Evolutionary conservation across 2,113 vertebrate genomes (phyloP), one percentile per base, ranked within the genome.

Genomic region (Halichoerus grypus): DNA sequence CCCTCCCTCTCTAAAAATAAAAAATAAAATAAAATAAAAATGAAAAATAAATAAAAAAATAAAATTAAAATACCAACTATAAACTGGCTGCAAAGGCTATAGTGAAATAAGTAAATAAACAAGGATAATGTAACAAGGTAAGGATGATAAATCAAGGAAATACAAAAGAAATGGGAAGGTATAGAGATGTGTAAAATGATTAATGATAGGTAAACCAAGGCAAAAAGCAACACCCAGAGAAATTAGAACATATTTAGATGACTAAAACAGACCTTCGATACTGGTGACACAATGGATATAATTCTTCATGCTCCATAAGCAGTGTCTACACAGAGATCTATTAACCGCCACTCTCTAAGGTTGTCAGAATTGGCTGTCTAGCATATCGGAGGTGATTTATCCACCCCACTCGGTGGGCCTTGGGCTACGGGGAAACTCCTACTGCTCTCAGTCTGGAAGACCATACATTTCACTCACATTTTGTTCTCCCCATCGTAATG

Each of bases 401-500:
- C 8, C 3, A 15, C 6, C 11, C 15, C 28, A n/a, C 46, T 46
- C 71, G 1, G 10, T 7, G 13, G 11, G 5, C 31, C 5, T 16
- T 18, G 21, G 28, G 8, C 33, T 16, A 9, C 22, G 22, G 9
- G 36, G 26, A 19, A 46, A 8, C 0, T 4, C 18, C 36, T 61
- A 10, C 19, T 5, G 33, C 18, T 11, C 16, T 65, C 13, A 1
- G 0, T 53, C 55, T 12, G 31, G 65, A 3, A 15, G 2, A 8
- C 5, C 7, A 3, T 9, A 11, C 21, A 1, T 65, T 28, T 67
- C 31, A 33, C 4, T 31, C 69, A 5, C 3, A 0, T 51, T 7
- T 67, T 79, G 0, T 65, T 90, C 22, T 42, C 16, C 1, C 1
- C 28, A 21, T 7, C 5, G 26, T 55, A 14, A 16, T 53, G 21